Evolutionary conservation across 2,888 invertebrate genomes (phyloP), one percentile per base, ranked within the genome.

Genomic region (Diploptera punctata): DNA sequence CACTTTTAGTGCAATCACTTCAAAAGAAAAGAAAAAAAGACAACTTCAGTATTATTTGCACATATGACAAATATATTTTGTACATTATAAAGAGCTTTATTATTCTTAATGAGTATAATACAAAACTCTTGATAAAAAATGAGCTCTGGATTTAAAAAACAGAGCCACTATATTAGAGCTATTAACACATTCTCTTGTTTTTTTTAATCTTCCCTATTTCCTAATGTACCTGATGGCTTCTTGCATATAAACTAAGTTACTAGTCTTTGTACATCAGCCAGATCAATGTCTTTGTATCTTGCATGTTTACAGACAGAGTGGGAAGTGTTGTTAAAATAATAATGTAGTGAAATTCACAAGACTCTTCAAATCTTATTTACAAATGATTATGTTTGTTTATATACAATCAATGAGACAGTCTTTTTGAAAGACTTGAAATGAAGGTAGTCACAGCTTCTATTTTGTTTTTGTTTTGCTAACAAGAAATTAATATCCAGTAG

Each of bases 101-200:
- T 24, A 24, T 1, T 54, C 13, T 29, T 57, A 29, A 29, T 44
- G 65, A 68, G 57, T 68, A 68, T 43, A 68, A 57, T 33, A 52
- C 26, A 57, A 68, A 68, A 68, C 33, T 54, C 43, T 57, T 43
- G 38, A 43, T 68, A 57, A 68, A 68, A 68, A 68, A 33, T 57
- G 18, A 33, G 24, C 52, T 13, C 68, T 26, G 43, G 26, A 68
- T n/a, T n/a, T 43, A 13, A 43, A 68, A 54, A 68, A 21, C 68
- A 18, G 38, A 43, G 47, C 29, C 26, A 26, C 44, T 26, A 61
- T 16, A 4, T 29, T 57, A n/a, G 13, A 9, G 5, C 26, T 24
- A 5, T 24, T 13, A 52, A 16, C 52, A 49, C 49, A 54, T 54
- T 54, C n/a, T 26, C 26, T 26, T 26, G 13, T 16, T 31, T 29